phyloP scores from a whole-genome alignment of 2,797 vertebrate species.

The Onychomys arenicola region DNA sequence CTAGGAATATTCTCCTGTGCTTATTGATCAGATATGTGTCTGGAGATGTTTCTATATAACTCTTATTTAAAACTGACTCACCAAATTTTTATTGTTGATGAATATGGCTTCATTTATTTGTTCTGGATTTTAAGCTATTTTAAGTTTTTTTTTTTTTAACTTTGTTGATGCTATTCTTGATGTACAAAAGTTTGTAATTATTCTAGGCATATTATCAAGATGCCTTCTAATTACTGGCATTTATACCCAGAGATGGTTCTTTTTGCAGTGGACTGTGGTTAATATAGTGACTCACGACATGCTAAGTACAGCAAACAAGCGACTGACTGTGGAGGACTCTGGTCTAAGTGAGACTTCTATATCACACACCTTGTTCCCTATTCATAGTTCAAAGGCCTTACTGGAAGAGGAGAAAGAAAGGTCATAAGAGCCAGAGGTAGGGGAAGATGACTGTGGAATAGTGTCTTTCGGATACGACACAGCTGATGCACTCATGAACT shows the following conservation, averaged over 20 bases:
- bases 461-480: neutral
- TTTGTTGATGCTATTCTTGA: neutral
- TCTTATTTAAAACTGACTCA: neutral
- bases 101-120: neutral
- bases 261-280: neutral
- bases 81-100: neutral
- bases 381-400: neutral
- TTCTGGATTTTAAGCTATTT: slow-evolving; percentile 23
- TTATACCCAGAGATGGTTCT: neutral
- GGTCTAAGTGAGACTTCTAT: neutral
- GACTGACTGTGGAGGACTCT: neutral
- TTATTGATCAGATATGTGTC: neutral
- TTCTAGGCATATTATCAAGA: neutral
- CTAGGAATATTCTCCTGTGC: neutral
- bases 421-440: neutral
- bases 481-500: neutral
- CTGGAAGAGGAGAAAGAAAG: neutral
- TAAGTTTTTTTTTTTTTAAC: neutral
- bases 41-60: neutral
- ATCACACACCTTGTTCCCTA: neutral
- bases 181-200: neutral
- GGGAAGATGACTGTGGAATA: neutral
- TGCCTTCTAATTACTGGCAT: neutral
- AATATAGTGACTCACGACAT: neutral
- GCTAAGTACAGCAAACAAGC: neutral